Base-by-base conservation (phyloP, 1,140 invertebrate species). In the Babylonia areolata region DNA sequence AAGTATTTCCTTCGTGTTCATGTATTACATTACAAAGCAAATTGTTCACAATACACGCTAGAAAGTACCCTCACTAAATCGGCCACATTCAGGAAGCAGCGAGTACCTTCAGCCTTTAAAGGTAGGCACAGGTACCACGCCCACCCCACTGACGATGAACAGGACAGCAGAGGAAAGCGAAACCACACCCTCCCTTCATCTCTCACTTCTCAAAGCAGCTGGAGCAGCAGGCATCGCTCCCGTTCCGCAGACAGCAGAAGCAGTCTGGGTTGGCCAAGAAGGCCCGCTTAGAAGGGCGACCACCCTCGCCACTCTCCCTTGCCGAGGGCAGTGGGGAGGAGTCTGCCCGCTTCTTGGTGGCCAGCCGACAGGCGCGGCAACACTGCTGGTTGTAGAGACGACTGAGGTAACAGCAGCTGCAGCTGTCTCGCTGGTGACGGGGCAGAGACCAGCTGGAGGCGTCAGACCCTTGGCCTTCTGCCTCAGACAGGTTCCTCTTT, bases 341-440 rank as follows among this genome's bases (percentile, higher is more conserved):
- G 2, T 23, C 54, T 20, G 37, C 37, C 20, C 79, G 58, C 46
- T 51, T 82, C 51, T 86, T 82, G 73, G 69, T 9, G 3, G 31
- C 23, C 39, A 73, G 5, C 23, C 31, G 31, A 81, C 80, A 86
- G 23, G 79, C 17, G 23, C 54, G 42, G 37, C 80, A 86, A 46
- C 73, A 83, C 6, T 39, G 71, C 33, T 75, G 40, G 71, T 82
- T 86, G n/a, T 64, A 54, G 0, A 82, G 39, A 9, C 54, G 40
- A 11, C 80, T 82, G 40, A 58, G n/a, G 58, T 58, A 83, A 46
- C 81, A 82, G 39, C 81, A 78, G 6, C 51, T 28, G 31, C 80
- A 83, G n/a, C 64, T 86, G 20, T 39, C n/a, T n/a, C 79, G 80
- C 40, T 81, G 79, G 12, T 73, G 31, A 2, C 69, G 81, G 20